Conservation (phyloP, 2,113 vertebrate species). For the Ranitomeya variabilis region DNA sequence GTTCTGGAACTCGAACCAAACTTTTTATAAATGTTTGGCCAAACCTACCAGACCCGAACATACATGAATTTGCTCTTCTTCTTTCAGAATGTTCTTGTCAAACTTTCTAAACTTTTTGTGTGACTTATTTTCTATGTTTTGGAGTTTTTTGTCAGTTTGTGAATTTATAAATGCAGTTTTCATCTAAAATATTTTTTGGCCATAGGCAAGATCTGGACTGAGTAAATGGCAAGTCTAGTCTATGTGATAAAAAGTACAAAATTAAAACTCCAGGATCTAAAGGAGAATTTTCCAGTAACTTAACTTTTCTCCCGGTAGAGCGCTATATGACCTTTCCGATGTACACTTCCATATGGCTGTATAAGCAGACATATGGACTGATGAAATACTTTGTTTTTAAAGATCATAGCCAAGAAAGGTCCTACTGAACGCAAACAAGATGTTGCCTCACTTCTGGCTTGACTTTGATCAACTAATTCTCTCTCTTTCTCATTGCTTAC, state of each 20-base stretch:
- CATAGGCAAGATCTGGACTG: not conserved
- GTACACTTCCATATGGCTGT: slow-evolving; percentile 9
- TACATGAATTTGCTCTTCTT: too few relatives aligned
- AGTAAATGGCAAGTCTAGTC: too few relatives aligned
- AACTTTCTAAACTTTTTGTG: too few relatives aligned
- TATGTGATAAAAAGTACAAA: not conserved
- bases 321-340: not conserved
- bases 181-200: not conserved
- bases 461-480: not conserved
- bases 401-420: slow-evolving; percentile 14
- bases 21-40: too few relatives aligned
- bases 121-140: too few relatives aligned
- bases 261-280: not conserved
- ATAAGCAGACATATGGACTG: slow-evolving; percentile 13
- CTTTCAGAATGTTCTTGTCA: too few relatives aligned
- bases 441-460: slow-evolving; percentile 5
- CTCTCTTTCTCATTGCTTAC: not conserved
- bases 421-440: slow-evolving; percentile 1
- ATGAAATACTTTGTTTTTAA: not conserved
- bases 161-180: not conserved
- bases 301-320: not conserved
- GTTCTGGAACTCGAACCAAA: too few relatives aligned
- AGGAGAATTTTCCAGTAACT: not conserved
- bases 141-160: not conserved
- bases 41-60: too few relatives aligned